Conservation (phyloP, 2,113 vertebrate species). For the Embiotoca jacksoni region DNA sequence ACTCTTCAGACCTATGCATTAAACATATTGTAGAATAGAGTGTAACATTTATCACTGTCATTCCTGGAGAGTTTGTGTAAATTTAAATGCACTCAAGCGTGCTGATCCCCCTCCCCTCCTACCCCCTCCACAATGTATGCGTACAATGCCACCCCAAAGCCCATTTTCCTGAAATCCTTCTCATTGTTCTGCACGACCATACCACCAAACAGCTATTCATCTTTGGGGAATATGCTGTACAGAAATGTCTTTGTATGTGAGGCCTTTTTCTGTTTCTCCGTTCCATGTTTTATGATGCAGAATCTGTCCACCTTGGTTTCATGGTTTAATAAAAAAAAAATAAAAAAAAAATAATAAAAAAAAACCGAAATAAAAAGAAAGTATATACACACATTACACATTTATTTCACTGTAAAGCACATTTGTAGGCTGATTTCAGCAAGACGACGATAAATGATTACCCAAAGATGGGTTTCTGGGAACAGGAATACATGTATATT, state of each 20-base stretch:
- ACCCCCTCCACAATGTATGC: conserved; percentile 81
- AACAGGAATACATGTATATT: conserved; percentile 8
- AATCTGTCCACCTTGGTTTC: conserved; percentile 64
- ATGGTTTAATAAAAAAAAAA: conserved; percentile 43
- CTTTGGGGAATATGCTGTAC: conserved; percentile 85
- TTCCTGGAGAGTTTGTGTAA: conserved; percentile 99
- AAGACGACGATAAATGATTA: conserved; percentile 43
- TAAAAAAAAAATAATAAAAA: conserved; percentile 11
- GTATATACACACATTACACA: conserved; percentile 48
- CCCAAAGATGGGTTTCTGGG: conserved; percentile 42
- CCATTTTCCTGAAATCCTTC: conserved; percentile 86
- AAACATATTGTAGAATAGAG: conserved; percentile 99
- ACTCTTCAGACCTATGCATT: conserved; percentile 94
- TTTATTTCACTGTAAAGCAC: conserved; percentile 50
- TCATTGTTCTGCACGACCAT: conserved; percentile 87
- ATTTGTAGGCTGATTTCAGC: conserved; percentile 59
- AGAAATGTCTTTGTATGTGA: conserved; percentile 81
- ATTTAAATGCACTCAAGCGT: conserved; percentile 99
- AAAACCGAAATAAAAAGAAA: conserved; percentile 44
- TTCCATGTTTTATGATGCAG: conserved; percentile 56
- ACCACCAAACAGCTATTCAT: conserved; percentile 85
- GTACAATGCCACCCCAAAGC: conserved; percentile 85
- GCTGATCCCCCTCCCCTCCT: conserved; percentile 78
- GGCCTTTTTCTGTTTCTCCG: conserved; percentile 49
- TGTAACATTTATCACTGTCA: conserved; percentile 99